These are phyloP conservation scores for Pyxicephalus adspersus DNA, from an alignment of 2,113 vertebrate genomes.

Conservation along the genomic window DNA sequence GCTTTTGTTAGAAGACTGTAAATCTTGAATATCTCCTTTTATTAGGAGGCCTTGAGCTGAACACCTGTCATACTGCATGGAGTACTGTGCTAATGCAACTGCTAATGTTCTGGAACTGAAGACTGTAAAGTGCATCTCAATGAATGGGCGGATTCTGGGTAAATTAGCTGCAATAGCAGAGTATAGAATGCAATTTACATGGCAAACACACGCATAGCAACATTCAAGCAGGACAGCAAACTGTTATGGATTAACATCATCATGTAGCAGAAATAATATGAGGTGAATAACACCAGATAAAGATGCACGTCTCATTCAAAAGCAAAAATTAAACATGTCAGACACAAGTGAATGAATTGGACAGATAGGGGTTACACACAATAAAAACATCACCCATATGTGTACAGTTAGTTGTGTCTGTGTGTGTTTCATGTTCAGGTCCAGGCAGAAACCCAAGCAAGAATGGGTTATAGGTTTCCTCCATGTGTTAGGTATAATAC, in stretches of 20 bases:
- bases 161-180: neutral
- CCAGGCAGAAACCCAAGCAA: neutral
- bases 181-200: neutral
- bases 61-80: no score
- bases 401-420: neutral
- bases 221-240: neutral
- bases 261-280: neutral
- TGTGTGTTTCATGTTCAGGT: neutral
- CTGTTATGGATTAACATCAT: neutral
- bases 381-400: neutral
- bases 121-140: no score
- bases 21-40: no score
- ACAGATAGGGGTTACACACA: neutral
- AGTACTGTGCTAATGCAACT: no score
- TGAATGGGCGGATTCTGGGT: neutral
- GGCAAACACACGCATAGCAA: neutral
- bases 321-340: slow-evolving; percentile 38
- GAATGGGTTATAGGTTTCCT: slow-evolving; percentile 34
- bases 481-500: slow-evolving; percentile 58
- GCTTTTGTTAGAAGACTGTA: no score
- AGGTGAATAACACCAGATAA: neutral
- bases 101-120: no score
- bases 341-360: neutral
- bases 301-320: slow-evolving; percentile 26
- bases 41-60: no score